Conservation (phyloP, 37 sponge, comb jelly and placozoan genomes). For the Spongia lamella region DNA sequence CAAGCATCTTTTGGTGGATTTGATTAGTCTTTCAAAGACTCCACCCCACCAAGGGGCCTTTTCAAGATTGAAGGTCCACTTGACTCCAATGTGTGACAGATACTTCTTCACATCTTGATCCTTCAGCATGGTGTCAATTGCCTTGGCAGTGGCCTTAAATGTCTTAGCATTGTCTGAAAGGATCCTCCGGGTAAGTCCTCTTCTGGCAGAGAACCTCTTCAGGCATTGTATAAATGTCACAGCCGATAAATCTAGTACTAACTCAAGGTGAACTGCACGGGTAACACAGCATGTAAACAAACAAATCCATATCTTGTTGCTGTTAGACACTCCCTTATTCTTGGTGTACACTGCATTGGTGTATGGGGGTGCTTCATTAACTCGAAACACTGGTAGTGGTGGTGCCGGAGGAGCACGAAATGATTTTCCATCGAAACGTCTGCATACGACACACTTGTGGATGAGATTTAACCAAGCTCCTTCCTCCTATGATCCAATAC, state of each 20-base stretch:
- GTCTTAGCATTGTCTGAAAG: conserved; percentile 54
- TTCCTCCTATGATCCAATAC: conserved; percentile 44
- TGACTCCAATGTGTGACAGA: conserved; percentile 10
- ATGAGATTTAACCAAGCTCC: conserved; percentile 15
- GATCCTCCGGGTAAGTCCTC: conserved; percentile 43
- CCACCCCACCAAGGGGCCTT: conserved; percentile 65
- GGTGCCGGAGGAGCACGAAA: conserved; percentile 19
- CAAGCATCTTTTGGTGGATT: conserved; percentile 34
- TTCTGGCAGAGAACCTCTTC: conserved; percentile 52
- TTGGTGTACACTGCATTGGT: too few species aligned
- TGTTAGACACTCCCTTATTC: too few species aligned
- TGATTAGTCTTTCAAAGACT: conserved; percentile 42
- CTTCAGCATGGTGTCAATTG: conserved; percentile 2
- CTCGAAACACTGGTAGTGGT: conserved; percentile 41
- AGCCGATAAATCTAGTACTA: too few species aligned
- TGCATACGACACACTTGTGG: conserved; percentile 24
- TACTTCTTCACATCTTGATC: conserved; percentile 11
- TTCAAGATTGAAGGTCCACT: conserved; percentile 54
- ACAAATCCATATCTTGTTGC: too few species aligned
- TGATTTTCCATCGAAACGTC: conserved; percentile 21
- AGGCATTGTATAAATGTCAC: conserved; percentile 38
- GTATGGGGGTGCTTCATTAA: conserved; percentile 24
- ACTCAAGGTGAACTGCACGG: too few species aligned
- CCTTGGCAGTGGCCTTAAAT: conserved; percentile 45
- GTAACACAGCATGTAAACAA: too few species aligned